Percentiles rank a stretch among this genome's conserved stretches.
phyloP scores from a whole-genome alignment of 2,888 invertebrate genomes.

The Opisthograptis luteolata region DNA sequence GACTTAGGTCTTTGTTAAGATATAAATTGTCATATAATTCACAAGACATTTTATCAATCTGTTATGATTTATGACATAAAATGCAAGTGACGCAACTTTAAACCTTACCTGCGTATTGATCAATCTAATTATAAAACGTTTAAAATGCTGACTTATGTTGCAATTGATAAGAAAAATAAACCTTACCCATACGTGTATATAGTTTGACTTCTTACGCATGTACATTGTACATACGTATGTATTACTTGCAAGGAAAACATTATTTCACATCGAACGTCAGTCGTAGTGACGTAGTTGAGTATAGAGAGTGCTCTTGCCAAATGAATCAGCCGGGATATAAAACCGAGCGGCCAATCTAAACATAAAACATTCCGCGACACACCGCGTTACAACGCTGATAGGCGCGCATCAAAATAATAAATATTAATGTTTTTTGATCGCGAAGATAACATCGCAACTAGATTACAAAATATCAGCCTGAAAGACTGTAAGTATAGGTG shows the following conservation, averaged over 20 bases:
- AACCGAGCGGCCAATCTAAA: constrained; percentile 54
- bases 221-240: background rate
- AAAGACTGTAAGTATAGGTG: constrained; percentile 65
- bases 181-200: background rate
- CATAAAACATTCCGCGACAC: constrained; percentile 61
- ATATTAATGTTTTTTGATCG: constrained; percentile 73
- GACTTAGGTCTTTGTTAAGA: background rate
- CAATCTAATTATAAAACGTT: constrained; percentile 1
- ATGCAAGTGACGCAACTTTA: background rate
- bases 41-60: no score
- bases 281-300: constrained; percentile 62
- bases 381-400: constrained; percentile 43
- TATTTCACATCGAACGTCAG: constrained; percentile 64
- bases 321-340: constrained; percentile 74
- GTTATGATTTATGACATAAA: no score
- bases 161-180: constrained; percentile 10
- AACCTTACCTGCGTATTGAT: background rate
- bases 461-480: constrained; percentile 67
- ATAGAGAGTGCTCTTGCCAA: constrained; percentile 70
- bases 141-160: background rate
- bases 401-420: constrained; percentile 40
- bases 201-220: background rate
- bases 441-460: constrained; percentile 63
- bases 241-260: constrained; percentile 42
- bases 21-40: no score